Evolutionary conservation across 2,888 invertebrate genomes (phyloP).

Genomic region (Drosophila pegasa): DNA sequence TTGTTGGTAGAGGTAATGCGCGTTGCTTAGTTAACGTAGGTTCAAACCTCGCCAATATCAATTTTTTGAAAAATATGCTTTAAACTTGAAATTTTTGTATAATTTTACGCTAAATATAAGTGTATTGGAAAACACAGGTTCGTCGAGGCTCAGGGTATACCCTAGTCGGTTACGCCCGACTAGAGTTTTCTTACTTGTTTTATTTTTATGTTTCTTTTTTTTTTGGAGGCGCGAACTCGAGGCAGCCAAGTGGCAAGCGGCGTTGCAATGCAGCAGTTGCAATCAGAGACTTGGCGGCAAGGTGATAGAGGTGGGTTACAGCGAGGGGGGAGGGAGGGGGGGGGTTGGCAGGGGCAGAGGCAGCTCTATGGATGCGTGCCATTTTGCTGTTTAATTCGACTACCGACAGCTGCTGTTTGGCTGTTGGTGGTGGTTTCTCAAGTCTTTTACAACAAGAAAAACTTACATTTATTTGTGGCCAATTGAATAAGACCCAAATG

Average conservation of each 20-base stretch:
- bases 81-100: no score
- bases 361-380: slow-evolving; percentile 75
- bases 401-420: slow-evolving; percentile 63
- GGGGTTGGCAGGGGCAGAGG: slow-evolving; percentile 5
- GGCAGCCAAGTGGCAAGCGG: slow-evolving; percentile 73
- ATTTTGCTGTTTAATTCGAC: slow-evolving; percentile 75
- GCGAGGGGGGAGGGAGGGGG: slow-evolving; percentile 1
- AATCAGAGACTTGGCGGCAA: slow-evolving; percentile 44
- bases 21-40: no score
- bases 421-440: slow-evolving; percentile 52
- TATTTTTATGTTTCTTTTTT: slow-evolving; percentile 13
- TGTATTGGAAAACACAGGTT: no score
- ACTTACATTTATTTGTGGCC: slow-evolving; percentile 38
- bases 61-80: no score
- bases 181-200: no score
- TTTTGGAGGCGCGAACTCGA: slow-evolving; percentile 77
- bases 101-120: no score
- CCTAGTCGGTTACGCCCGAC: no score
- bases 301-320: slow-evolving; percentile 1
- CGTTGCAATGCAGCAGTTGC: slow-evolving; percentile 77
- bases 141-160: no score
- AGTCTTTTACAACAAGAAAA: slow-evolving; percentile 55
- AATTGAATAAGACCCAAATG: slow-evolving; percentile 71
- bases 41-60: no score
- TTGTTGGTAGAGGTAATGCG: no score